Conservation (phyloP, 2,797 vertebrate species). For the Serranus cabrilla region DNA sequence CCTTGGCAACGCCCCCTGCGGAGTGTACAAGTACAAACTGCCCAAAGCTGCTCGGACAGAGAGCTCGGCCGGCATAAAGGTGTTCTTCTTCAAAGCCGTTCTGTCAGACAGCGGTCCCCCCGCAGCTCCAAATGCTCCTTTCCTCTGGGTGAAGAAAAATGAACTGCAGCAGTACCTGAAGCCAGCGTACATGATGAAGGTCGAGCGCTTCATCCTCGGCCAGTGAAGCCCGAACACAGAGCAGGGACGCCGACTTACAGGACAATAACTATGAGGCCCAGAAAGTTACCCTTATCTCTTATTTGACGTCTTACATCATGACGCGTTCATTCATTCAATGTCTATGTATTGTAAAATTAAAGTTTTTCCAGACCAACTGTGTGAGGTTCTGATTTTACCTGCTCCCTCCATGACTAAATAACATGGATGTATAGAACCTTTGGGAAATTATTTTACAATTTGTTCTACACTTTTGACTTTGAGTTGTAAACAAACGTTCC, state of each 20-base stretch:
- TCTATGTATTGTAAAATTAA: conserved; percentile 48
- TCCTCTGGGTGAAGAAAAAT: conserved; percentile 91
- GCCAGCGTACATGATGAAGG: conserved; percentile 89
- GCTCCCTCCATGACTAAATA: neutral
- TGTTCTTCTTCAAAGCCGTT: conserved; percentile 98
- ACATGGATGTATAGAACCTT: neutral
- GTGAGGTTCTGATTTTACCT: neutral
- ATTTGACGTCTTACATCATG: conserved; percentile 24
- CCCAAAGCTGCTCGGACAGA: conserved; percentile 88
- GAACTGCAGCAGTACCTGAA: conserved; percentile 93
- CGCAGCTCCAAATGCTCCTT: conserved; percentile 47
- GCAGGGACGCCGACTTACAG: conserved; percentile 21
- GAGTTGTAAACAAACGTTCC: no score
- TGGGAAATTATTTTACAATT: neutral
- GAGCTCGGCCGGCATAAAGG: conserved; percentile 87
- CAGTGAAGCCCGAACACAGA: conserved; percentile 73
- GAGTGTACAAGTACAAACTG: conserved; percentile 96
- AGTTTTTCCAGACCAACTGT: conserved; percentile 38
- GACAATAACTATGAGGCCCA: conserved; percentile 20
- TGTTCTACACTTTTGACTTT: no score
- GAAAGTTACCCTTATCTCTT: conserved; percentile 17
- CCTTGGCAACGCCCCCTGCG: conserved; percentile 94
- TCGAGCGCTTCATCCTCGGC: conserved; percentile 88
- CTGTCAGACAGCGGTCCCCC: conserved; percentile 79
- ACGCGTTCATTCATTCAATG: conserved; percentile 13